Evolutionary conservation across 2,113 vertebrate genomes (phyloP), one percentile per base, ranked within the genome.

Genomic region (Sorex araneus): DNA sequence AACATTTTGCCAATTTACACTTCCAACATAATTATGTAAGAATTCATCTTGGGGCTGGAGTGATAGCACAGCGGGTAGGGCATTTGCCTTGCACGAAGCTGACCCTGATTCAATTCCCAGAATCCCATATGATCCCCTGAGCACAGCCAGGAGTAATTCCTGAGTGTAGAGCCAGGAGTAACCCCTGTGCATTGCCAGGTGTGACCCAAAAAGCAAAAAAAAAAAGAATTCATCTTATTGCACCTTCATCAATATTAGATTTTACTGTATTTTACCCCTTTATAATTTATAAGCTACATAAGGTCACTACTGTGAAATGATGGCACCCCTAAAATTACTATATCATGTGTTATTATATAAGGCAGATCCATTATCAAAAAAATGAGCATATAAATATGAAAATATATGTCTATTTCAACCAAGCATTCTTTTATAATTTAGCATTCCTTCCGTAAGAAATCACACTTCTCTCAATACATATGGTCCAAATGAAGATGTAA

Each of bases 211-310:
- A n/a, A n/a, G n/a, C n/a, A n/a, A n/a, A n/a, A n/a, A n/a, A n/a
- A n/a, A n/a, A n/a, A 13, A 30, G 10, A 28, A 11, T 13, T 43
- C 0, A 23, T 32, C 18, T 54, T 70, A 54, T 47, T 71, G 64
- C 3, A 67, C 10, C 9, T 69, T 27, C 7, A 70, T 40, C 21
- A 77, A 47, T 47, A 47, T 28, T 85, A 76, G 28, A 3, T 79
- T 81, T 91, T 79, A 70, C 13, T 7, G 16, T 47, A 70, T 87
- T 86, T 69, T 64, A 91, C 25, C 54, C 40, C 83, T 83, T 40
- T 40, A 40, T 40, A 40, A 40, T 40, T 40, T 40, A 40, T 40
- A 40, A 40, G 40, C 40, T 30, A 57, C 0, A 6, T 64, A 74
- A 93, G 30, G 3, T 64, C 9, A 54, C 9, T 32, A 45, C 1